Evolutionary conservation across 2,888 invertebrate species (phyloP).

Genomic region (Morpho helenor): DNA sequence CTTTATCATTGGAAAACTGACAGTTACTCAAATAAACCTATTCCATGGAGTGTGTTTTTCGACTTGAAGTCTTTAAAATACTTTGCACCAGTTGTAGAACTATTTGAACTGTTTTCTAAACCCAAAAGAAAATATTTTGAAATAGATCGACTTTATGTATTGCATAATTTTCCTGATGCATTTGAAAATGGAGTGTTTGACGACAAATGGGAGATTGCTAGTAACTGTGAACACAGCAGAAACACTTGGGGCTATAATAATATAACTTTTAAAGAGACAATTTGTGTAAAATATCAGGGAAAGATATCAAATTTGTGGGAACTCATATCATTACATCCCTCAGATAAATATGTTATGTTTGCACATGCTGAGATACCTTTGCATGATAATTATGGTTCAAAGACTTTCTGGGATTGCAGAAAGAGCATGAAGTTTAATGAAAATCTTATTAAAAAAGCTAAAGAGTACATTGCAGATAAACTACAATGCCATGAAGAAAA

Average conservation of each 20-base stretch:
- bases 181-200: constrained; percentile 89
- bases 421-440: constrained; percentile 94
- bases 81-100: constrained; percentile 93
- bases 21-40: constrained; percentile 73
- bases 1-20: constrained; percentile 93
- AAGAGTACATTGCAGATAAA: constrained; percentile 71
- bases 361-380: constrained; percentile 92
- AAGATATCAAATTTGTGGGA: constrained; percentile 81
- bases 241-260: constrained; percentile 87
- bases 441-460: constrained; percentile 82
- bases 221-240: constrained; percentile 71
- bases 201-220: constrained; percentile 87
- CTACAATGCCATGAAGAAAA: constrained; percentile 44
- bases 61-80: constrained; percentile 86
- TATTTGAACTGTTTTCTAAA: constrained; percentile 84
- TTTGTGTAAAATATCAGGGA: constrained; percentile 93
- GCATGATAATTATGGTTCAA: constrained; percentile 92
- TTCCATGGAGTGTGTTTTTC: constrained; percentile 93
- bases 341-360: constrained; percentile 80
- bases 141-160: constrained; percentile 88
- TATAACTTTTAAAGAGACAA: constrained; percentile 80
- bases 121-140: constrained; percentile 44
- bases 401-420: constrained; percentile 90
- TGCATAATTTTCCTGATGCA: constrained; percentile 92
- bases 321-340: constrained; percentile 69